phyloP scores from a whole-genome alignment of 2,113 vertebrate species.

The Lanius collurio region DNA sequence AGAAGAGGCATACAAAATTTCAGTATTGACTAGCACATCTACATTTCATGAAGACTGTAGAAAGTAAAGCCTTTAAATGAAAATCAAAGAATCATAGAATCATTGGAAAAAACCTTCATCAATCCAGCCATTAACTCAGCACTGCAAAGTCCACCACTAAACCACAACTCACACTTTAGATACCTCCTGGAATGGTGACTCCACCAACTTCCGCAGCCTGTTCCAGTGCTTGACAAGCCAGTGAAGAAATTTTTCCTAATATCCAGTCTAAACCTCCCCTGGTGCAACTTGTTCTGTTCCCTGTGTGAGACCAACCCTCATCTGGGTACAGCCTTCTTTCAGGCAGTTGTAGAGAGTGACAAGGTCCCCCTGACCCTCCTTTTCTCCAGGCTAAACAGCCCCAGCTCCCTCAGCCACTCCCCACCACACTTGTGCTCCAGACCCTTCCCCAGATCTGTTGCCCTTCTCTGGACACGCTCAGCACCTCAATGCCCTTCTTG shows the following conservation, averaged over 20 bases:
- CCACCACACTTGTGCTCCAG: fast-evolving
- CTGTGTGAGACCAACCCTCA: background rate
- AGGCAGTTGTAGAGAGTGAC: background rate
- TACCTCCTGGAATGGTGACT: background rate
- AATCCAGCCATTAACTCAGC: background rate
- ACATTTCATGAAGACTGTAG: background rate
- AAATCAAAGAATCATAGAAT: background rate
- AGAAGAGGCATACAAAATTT: background rate
- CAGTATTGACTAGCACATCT: background rate
- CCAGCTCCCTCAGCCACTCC: fast-evolving
- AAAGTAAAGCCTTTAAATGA: background rate
- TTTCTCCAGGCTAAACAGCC: background rate
- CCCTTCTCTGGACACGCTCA: fast-evolving
- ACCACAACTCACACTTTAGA: background rate
- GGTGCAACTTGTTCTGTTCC: background rate
- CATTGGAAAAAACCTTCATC: background rate
- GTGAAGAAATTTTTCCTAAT: background rate
- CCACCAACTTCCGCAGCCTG: background rate
- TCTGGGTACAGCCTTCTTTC: background rate
- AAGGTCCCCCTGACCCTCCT: background rate
- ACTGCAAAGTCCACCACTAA: background rate
- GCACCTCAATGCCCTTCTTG: background rate
- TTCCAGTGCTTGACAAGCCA: background rate
- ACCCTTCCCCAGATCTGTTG: fast-evolving
- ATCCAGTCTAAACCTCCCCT: background rate